Evolutionary conservation across 2,113 vertebrate species (phyloP), one percentile per base, ranked within the genome.

Genomic region (Sapajus apella): DNA sequence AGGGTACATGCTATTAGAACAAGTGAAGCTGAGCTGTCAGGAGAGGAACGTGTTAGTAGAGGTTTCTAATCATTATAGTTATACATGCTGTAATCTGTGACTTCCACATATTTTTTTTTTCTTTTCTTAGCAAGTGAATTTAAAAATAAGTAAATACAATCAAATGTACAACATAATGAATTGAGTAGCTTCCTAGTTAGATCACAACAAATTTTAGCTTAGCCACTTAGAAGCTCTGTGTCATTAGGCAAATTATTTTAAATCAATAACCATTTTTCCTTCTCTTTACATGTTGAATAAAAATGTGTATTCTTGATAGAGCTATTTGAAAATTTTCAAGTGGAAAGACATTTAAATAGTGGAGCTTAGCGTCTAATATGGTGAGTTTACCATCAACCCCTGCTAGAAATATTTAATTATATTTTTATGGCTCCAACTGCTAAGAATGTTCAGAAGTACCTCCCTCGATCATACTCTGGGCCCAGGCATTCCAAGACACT

Each of bases 31-130:
- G 58, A 86, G 45, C 66, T 89, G 23, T 75, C 47, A 76, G 89
- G 55, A 40, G 5, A 32, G 13, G 35, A 43, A 91, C 30, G 27
- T 88, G 40, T n/a, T 93, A 27, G n/a, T 32, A 96, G 90, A 88
- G 81, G 18, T 88, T 96, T 93, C 32, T 85, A 88, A 76, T 91
- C 47, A 43, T 90, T 70, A 37, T 23, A 81, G 52, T 89, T 95
- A 35, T 12, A 30, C 14, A 56, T 80, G 52, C 2, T 96, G 27
- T 79, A n/a, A 40, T 52, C 16, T n/a, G 84, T 83, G 76, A 35
- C 86, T 97, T 82, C 43, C 30, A 82, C 37, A 14, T 18, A 35
- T 2, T 64, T 80, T 13, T 86, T 86, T 81, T 79, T 40, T 84
- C 68, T 76, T 84, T 76, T 76, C 83, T 94, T 90, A 92, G 56